phyloP scores from a whole-genome alignment of 2,888 invertebrate species.

The Gastrophysa polygoni region DNA sequence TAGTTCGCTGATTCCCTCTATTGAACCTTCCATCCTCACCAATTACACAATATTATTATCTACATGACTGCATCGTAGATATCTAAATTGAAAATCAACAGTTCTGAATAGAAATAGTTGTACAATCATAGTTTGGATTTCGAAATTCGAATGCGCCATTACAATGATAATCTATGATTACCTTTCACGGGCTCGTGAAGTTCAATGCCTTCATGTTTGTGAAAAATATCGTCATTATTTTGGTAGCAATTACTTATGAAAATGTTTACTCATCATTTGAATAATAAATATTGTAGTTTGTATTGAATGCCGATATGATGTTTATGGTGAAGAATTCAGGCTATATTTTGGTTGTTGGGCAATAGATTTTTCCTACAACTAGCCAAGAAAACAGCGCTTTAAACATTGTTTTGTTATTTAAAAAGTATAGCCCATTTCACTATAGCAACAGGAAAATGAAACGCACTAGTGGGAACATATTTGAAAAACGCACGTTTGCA shows the following conservation, averaged over 20 bases:
- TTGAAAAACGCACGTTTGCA: too few relatives aligned
- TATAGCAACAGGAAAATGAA: too few relatives aligned
- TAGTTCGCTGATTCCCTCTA: too few relatives aligned
- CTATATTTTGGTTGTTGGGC: neutral
- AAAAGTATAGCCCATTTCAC: too few relatives aligned
- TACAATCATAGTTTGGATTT: too few relatives aligned
- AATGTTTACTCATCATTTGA: neutral
- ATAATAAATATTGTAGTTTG: neutral
- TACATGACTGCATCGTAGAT: neutral
- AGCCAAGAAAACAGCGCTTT: too few relatives aligned
- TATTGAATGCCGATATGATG: neutral
- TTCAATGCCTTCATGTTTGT: slow-evolving; percentile 11
- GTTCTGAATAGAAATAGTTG: too few relatives aligned
- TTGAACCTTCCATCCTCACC: neutral
- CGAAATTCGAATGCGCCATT: too few relatives aligned
- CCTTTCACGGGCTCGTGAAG: slow-evolving; percentile 8
- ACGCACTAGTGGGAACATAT: too few relatives aligned
- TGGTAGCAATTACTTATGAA: neutral
- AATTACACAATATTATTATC: neutral
- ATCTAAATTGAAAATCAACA: neutral
- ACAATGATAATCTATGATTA: too few relatives aligned
- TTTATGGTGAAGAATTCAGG: neutral
- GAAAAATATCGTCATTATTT: neutral
- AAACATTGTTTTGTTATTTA: too few relatives aligned
- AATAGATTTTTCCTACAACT: too few relatives aligned